A percentile compares a stretch with the other conserved stretches of the same genome.
phyloP scores from a whole-genome alignment of 2,797 vertebrate species.

The Caiman crocodilus region DNA sequence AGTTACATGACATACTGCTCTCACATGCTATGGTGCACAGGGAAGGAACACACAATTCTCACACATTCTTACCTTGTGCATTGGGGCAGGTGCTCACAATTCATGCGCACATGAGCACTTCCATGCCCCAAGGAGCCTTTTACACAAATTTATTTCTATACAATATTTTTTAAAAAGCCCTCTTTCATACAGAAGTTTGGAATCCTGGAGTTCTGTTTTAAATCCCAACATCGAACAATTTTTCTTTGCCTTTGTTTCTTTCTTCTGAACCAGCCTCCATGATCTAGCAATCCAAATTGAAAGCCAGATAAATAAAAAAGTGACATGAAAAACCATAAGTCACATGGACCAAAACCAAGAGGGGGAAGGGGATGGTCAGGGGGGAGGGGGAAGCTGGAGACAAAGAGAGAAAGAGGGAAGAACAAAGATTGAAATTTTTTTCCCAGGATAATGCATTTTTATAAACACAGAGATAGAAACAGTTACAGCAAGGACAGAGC shows the following conservation, averaged over 20 bases:
- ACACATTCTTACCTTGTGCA: conserved; percentile 9
- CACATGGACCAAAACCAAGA: conserved; percentile 63
- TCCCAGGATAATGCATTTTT: conserved; percentile 84
- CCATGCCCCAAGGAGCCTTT: conserved; percentile 76
- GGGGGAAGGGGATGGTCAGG: neutral
- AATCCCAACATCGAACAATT: conserved; percentile 76
- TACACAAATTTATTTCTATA: conserved; percentile 85
- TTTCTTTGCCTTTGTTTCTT: conserved; percentile 75
- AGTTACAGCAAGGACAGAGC: conserved; percentile 85
- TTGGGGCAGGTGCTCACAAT: conserved; percentile 33
- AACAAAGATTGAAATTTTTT: conserved; percentile 83
- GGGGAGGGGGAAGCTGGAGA: conserved; percentile 46
- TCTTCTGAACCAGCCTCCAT: conserved; percentile 76
- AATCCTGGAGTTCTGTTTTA: conserved; percentile 70
- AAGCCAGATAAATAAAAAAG: conserved; percentile 69
- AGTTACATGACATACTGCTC: neutral
- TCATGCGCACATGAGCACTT: conserved; percentile 69
- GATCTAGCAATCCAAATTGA: conserved; percentile 42
- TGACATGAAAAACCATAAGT: conserved; percentile 75
- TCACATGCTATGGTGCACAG: neutral
- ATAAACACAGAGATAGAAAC: conserved; percentile 86
- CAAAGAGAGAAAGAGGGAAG: conserved; percentile 73
- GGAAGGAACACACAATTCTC: conserved; percentile 55
- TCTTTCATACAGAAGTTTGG: conserved; percentile 75
- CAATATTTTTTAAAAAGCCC: conserved; percentile 79